Base-by-base conservation (phyloP, 1,140 invertebrate genomes). In the Meloidogyne hapla region DNA sequence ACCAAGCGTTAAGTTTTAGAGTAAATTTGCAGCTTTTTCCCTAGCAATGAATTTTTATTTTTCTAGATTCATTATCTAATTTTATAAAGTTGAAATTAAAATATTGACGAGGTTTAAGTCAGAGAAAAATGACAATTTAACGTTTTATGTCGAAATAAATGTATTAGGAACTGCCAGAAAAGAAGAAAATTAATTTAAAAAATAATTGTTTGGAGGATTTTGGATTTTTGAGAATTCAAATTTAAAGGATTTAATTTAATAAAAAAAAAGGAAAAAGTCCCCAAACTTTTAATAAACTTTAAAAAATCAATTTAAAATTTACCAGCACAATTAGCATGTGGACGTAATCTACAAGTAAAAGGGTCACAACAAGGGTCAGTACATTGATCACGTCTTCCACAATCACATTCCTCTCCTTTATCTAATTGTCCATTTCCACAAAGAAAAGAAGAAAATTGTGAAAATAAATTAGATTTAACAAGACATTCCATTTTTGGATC, bases 341-440 rank as follows among this genome's bases (percentile, higher is more conserved):
- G 76, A 15, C 80, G 69, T 18, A 86, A 81, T 9, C 81, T 87
- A 74, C 85, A 86, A 15, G 85, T 86, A 13, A 87, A 62, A 10
- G 85, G 85, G 65, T 86, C 85, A 70, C 85, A 86, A 69, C 85
- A 86, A 5, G 85, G 85, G 76, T 86, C 85, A 72, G 25, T 68
- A 76, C 85, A 86, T 66, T 87, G 78, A 28, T 86, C 84, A 15
- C 84, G 66, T n/a, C 79, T 68, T n/a, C 85, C 85, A 69, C 85
- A 86, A 75, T 86, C 85, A 76, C 85, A 86, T 72, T 86, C 83
- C 56, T 86, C 85, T 15, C 77, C 80, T 4, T 75, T 83, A 67
- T 86, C 85, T 21, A 86, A 78, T n/a, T 86, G 64, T 21, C 85
- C 85, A 72, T 86, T 86, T 62, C 85, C 85, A 74, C 85, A 86